phyloP scores from a whole-genome alignment of 2,888 invertebrate species.

The Panopea generosa region DNA sequence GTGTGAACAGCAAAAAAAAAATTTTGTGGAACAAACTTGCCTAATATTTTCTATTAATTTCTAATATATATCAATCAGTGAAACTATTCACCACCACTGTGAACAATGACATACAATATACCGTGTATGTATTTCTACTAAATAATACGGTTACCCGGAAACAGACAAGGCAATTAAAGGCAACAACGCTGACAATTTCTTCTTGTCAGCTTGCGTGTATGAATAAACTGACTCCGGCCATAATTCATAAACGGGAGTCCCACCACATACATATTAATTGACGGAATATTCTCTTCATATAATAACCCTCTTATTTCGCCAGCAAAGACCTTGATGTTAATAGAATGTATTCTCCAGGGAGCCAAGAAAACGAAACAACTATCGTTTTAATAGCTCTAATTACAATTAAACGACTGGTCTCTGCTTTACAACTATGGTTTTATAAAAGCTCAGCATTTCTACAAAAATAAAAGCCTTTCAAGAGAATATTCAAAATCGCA shows the following conservation, averaged over 20 bases:
- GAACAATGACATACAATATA: too few relatives aligned
- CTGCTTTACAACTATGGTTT: constrained; percentile 26
- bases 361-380: constrained; percentile 21
- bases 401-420: constrained; percentile 52
- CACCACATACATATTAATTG: constrained; percentile 65
- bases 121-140: too few relatives aligned
- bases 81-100: too few relatives aligned
- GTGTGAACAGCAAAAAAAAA: too few relatives aligned
- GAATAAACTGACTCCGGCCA: constrained; percentile 19
- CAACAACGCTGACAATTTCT: not conserved
- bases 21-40: too few relatives aligned
- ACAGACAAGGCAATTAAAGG: not conserved
- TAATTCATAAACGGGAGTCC: constrained; percentile 50
- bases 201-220: constrained; percentile 27
- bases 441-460: constrained; percentile 37
- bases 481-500: constrained; percentile 24
- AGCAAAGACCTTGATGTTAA: constrained; percentile 51
- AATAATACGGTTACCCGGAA: too few relatives aligned
- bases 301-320: constrained; percentile 28
- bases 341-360: constrained; percentile 40
- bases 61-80: too few relatives aligned
- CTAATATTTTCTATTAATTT: too few relatives aligned
- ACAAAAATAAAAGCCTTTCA: constrained; percentile 50
- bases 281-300: constrained; percentile 31
- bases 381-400: constrained; percentile 60